Conservation (phyloP, 2,113 vertebrate genomes). For the Hiodon alosoides region DNA sequence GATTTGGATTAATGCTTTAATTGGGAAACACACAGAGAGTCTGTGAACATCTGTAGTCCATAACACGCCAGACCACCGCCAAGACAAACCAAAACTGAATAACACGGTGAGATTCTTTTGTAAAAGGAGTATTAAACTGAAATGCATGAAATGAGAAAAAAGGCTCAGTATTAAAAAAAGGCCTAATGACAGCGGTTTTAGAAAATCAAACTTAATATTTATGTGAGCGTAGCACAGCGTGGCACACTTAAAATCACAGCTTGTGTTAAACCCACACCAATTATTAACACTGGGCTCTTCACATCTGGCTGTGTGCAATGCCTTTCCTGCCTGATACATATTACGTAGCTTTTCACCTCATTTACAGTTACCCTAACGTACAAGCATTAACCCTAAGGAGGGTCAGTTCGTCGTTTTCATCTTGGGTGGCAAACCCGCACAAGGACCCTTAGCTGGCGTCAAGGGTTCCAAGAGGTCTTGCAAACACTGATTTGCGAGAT, state of each 20-base stretch:
- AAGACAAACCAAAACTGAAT: constrained; percentile 61
- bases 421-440: constrained; percentile 61
- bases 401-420: constrained; percentile 69
- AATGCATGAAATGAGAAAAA: constrained; percentile 33
- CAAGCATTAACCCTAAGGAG: constrained; percentile 70
- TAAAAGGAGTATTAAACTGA: constrained; percentile 47
- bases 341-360: constrained; percentile 61
- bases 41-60: constrained; percentile 65
- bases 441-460: constrained; percentile 57
- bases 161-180: constrained; percentile 6
- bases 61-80: constrained; percentile 49
- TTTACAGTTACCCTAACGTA: constrained; percentile 70
- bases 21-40: constrained; percentile 62
- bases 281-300: constrained; percentile 30
- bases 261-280: constrained; percentile 1
- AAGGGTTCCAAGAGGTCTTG: constrained; percentile 65
- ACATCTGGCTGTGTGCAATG: constrained; percentile 54
- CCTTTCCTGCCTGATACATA: constrained; percentile 42
- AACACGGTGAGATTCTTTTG: constrained; percentile 49
- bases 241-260: constrained; percentile 32
- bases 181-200: constrained; percentile 39
- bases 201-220: constrained; percentile 20
- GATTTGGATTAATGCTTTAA: constrained; percentile 76
- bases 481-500: constrained; percentile 77
- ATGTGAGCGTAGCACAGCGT: constrained; percentile 37